These are phyloP conservation scores for Egretta garzetta DNA, from an alignment of 2,113 vertebrate genomes.

Conservation along the genomic window DNA sequence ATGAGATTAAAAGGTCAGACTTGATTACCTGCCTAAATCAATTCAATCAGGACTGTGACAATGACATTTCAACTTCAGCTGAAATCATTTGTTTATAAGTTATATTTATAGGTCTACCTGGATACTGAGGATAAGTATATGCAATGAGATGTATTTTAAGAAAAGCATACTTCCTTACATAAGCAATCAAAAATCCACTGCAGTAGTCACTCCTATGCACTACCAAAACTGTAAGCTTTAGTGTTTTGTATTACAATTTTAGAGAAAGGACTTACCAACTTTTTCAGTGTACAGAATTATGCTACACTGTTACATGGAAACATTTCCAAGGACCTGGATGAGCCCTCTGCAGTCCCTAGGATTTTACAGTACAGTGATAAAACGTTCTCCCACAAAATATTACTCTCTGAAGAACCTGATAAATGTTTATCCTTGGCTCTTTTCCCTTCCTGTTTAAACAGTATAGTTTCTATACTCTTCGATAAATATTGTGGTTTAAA, in stretches of 20 bases:
- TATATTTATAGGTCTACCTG: neutral
- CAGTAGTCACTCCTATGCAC: neutral
- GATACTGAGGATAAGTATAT: neutral
- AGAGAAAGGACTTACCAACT: neutral
- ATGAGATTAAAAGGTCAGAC: neutral
- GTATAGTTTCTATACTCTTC: neutral
- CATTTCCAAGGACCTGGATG: neutral
- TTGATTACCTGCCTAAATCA: neutral
- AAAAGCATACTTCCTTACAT: neutral
- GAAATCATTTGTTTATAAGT: neutral
- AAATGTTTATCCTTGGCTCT: slow-evolving; percentile 27
- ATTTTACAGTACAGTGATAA: neutral
- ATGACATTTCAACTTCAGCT: neutral
- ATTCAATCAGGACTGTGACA: neutral
- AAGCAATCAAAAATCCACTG: neutral
- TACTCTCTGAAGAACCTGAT: slow-evolving; percentile 14
- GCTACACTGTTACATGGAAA: neutral
- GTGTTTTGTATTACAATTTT: neutral
- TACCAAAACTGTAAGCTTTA: neutral
- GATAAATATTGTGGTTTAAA: neutral
- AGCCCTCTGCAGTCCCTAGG: neutral
- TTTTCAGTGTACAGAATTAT: neutral
- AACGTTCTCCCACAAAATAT: neutral
- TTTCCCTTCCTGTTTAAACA: slow-evolving; percentile 25
- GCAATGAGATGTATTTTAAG: neutral